phyloP scores from a whole-genome alignment of 2,113 vertebrate genomes.

The Callocephalon fimbriatum region DNA sequence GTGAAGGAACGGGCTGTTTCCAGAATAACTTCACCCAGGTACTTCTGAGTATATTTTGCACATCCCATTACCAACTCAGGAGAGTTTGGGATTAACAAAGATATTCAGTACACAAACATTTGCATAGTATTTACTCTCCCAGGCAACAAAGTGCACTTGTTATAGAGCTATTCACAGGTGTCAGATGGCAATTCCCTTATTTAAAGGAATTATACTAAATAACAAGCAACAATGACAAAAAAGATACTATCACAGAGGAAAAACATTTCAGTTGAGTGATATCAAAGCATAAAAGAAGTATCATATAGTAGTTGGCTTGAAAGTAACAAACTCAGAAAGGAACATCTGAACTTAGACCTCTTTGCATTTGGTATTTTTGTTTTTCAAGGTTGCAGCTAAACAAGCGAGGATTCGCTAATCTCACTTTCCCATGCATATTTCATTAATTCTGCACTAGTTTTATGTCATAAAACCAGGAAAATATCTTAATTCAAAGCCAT shows the following conservation, averaged over 20 bases:
- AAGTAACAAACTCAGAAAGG: neutral
- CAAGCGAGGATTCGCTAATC: neutral
- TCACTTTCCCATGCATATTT: neutral
- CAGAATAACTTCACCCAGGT: neutral
- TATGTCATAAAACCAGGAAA: neutral
- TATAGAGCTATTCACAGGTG: neutral
- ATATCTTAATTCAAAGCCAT: neutral
- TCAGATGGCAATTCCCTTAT: neutral
- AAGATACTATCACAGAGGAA: neutral
- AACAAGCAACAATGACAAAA: neutral
- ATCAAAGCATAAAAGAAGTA: neutral
- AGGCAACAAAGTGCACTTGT: neutral
- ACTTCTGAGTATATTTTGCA: neutral
- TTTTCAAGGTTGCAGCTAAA: neutral
- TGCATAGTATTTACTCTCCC: neutral
- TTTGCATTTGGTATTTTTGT: neutral
- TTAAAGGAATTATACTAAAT: neutral
- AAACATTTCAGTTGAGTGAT: neutral
- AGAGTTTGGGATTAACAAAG: neutral
- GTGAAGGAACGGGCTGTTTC: neutral
- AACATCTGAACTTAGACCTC: neutral
- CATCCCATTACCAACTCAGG: neutral
- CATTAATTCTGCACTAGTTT: neutral
- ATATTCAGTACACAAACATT: neutral
- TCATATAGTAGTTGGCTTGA: neutral